These are phyloP conservation scores for Opisthograptis luteolata DNA, from an alignment of 2,888 invertebrate species.

Conservation along the genomic window DNA sequence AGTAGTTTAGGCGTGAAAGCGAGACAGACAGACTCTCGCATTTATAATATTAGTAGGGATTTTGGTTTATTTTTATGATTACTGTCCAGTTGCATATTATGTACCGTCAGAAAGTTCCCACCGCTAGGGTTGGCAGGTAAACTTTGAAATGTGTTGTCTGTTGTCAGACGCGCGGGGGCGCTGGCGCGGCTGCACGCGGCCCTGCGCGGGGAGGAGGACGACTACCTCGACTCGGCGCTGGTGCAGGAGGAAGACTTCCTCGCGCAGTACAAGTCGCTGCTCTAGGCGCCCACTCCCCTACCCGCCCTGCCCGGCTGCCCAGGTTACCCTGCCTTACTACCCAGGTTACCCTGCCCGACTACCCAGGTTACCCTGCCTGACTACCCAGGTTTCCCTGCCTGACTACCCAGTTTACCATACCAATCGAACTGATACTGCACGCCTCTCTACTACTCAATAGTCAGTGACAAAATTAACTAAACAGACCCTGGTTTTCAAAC, in stretches of 20 bases:
- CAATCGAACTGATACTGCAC: no score
- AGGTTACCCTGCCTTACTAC: not conserved
- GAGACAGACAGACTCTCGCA: no score
- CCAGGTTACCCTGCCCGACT: not conserved
- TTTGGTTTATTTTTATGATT: no score
- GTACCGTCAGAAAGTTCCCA: no score
- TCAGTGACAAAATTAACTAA: no score
- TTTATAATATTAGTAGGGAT: no score
- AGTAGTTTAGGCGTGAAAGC: no score
- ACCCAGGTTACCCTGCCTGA: not conserved
- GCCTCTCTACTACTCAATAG: no score
- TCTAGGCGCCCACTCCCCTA: slow-evolving; percentile 49
- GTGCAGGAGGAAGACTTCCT: slow-evolving; percentile 88
- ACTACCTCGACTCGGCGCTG: slow-evolving; percentile 89
- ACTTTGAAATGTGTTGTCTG: not conserved
- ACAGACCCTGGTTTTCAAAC: no score
- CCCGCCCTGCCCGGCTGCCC: not conserved
- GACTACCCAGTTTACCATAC: not conserved
- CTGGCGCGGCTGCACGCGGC: slow-evolving; percentile 85
- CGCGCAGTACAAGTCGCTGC: slow-evolving; percentile 86
- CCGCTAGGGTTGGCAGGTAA: not conserved
- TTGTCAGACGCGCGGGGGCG: slow-evolving; percentile 79
- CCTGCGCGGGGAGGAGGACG: slow-evolving; percentile 86
- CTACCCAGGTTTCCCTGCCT: not conserved
- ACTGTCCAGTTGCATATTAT: no score